phyloP scores from a whole-genome alignment of 2,888 invertebrate species.

The Agrilus cyanescens region DNA sequence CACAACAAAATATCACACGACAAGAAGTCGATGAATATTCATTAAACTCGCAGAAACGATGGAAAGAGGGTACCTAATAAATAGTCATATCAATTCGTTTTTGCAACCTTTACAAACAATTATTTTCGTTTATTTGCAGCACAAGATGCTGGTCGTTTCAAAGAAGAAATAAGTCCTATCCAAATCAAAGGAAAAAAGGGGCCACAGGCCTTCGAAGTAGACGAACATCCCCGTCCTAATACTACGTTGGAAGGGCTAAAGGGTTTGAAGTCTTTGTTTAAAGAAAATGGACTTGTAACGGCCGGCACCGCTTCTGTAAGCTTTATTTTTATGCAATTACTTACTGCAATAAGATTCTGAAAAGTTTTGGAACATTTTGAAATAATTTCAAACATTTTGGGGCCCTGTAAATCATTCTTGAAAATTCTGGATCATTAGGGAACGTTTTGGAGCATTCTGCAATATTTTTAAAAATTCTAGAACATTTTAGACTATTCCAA shows the following conservation, averaged over 20 bases:
- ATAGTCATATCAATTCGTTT: neutral
- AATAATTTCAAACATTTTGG: no score
- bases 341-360: no score
- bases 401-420: no score
- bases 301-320: slow-evolving; percentile 89
- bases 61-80: slow-evolving; percentile 60
- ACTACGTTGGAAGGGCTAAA: slow-evolving; percentile 74
- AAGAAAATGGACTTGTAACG: slow-evolving; percentile 88
- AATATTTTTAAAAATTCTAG: no score
- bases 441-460: no score
- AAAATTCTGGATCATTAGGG: no score
- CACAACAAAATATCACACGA: slow-evolving; percentile 66
- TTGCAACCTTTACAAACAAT: neutral
- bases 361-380: no score
- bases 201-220: slow-evolving; percentile 64
- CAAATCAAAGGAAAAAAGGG: slow-evolving; percentile 74
- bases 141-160: slow-evolving; percentile 78
- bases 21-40: slow-evolving; percentile 81
- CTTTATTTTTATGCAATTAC: no score
- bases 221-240: slow-evolving; percentile 89
- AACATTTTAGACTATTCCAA: no score
- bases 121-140: slow-evolving; percentile 44
- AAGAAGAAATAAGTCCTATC: slow-evolving; percentile 80
- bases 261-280: slow-evolving; percentile 82
- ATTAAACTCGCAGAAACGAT: slow-evolving; percentile 70